Base-by-base conservation (phyloP, 2,888 invertebrate species). In the Erebia palarica region DNA sequence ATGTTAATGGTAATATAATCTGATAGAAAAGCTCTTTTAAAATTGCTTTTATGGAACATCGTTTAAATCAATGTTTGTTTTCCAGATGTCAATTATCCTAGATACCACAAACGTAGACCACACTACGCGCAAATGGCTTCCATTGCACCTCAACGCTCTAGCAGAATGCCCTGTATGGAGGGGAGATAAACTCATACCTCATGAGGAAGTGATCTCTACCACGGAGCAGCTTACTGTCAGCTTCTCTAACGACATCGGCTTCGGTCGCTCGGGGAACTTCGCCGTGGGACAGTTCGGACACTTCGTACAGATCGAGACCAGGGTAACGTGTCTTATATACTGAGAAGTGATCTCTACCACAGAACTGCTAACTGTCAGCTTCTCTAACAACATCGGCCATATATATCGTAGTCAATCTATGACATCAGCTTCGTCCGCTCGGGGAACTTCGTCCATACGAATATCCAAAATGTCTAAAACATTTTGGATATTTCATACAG, bases 131-230 rank as follows among this genome's bases (percentile, higher is more conserved):
- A 94, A 95, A 67, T 98, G 97, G 89, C 89, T 98, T 55, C 96
- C 97, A 0, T 90, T 98, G 1, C 94, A 96, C 74, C 88, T 96
- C 70, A 96, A 97, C 86, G 94, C 96, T 0, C 84, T 98, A 42
- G 94, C 96, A 21, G 97, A 98, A 86, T 96, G 96, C 69, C 96
- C 97, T 0, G 94, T 98, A 11, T 84, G 94, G 57, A 94, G 95
- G 75, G 93, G 94, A 5, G 94, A 88, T 10, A 77, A 81, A 13
- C 85, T 95, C 1, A 83, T 97, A 2, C 90, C 95, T 0, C 95
- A 96, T 82, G 95, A 96, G 81, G 95, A 96, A 1, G 95, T 98
- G 21, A 96, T 98, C n/a, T 94, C 96, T 0, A 94, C 96, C 80
- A 94, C 97, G 44, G 96, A 97, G 81, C 94, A 95, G 68, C 96